Evolutionary conservation across 2,113 vertebrate genomes (phyloP).

Genomic region (Lota lota): DNA sequence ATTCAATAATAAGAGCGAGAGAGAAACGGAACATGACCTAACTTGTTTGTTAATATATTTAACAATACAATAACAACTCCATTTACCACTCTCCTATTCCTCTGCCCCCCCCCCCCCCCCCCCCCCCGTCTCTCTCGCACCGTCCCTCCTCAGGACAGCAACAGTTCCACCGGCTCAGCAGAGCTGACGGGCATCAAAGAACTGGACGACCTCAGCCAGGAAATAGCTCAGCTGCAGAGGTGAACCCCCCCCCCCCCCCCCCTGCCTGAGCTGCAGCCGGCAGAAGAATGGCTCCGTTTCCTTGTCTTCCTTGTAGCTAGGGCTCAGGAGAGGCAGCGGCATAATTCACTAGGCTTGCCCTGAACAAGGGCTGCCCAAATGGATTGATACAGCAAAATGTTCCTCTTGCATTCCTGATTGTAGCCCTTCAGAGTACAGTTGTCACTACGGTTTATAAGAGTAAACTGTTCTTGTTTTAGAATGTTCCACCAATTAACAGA

Average conservation of each 20-base stretch:
- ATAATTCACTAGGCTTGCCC: background rate
- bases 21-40: too few relatives aligned
- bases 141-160: conserved; percentile 76
- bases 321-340: background rate
- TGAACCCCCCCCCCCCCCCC: conserved; percentile 53
- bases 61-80: too few relatives aligned
- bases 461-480: too few relatives aligned
- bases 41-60: too few relatives aligned
- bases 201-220: conserved; percentile 90
- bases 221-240: conserved; percentile 95
- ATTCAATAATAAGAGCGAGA: too few relatives aligned
- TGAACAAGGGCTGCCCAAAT: background rate
- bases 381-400: too few relatives aligned
- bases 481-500: too few relatives aligned
- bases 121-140: background rate
- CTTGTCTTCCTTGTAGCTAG: conserved; percentile 35
- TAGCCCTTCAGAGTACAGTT: too few relatives aligned
- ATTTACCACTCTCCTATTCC: background rate
- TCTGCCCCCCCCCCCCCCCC: background rate
- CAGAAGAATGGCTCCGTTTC: conserved; percentile 46
- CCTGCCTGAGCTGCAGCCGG: conserved; percentile 29
- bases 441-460: too few relatives aligned
- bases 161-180: conserved; percentile 76
- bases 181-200: conserved; percentile 93
- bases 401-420: too few relatives aligned